Percentiles rank a stretch among this genome's conserved stretches.
phyloP scores from a whole-genome alignment of 2,888 invertebrate genomes.

The Cheilosia impressa region DNA sequence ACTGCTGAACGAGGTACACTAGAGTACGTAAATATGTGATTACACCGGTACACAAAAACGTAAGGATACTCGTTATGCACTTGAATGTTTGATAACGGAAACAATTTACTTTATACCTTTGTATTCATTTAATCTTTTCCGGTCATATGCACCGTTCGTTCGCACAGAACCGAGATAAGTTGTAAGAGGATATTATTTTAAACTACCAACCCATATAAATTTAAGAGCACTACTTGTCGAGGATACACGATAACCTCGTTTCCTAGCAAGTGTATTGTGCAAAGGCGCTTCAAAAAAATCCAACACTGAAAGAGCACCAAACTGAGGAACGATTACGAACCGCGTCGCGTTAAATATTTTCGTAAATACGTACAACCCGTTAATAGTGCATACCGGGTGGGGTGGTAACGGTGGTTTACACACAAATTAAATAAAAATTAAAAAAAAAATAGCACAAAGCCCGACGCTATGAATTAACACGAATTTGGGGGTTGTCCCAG shows the following conservation, averaged over 20 bases:
- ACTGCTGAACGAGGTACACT: slow-evolving; percentile 24
- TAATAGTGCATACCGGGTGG: slow-evolving; percentile 4
- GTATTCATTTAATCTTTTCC: slow-evolving; percentile 23
- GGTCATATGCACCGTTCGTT: slow-evolving; percentile 9
- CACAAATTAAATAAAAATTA: slow-evolving; percentile 59
- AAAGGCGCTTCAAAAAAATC: not conserved
- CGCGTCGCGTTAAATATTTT: slow-evolving; percentile 23
- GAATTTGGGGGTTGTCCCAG: slow-evolving; percentile 77
- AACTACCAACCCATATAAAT: not conserved
- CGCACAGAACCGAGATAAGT: not conserved
- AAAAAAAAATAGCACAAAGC: slow-evolving; percentile 53
- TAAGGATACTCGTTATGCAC: slow-evolving; percentile 29
- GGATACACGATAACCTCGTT: not conserved
- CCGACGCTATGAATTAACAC: slow-evolving; percentile 55
- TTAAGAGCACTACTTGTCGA: not conserved
- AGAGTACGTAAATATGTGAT: not conserved
- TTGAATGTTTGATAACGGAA: slow-evolving; percentile 33
- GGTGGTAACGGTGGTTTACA: slow-evolving; percentile 25
- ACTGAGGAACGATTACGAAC: slow-evolving; percentile 2
- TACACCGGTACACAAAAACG: slow-evolving; percentile 14
- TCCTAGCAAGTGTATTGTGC: not conserved
- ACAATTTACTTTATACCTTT: slow-evolving; percentile 36
- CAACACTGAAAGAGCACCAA: not conserved
- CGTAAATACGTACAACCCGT: slow-evolving; percentile 3
- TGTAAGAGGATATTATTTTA: not conserved